A percentile compares a stretch with the other conserved stretches of the same genome.
Evolutionary conservation across 1,140 invertebrate species (phyloP).

Genomic region (Bilobella aurantiaca): DNA sequence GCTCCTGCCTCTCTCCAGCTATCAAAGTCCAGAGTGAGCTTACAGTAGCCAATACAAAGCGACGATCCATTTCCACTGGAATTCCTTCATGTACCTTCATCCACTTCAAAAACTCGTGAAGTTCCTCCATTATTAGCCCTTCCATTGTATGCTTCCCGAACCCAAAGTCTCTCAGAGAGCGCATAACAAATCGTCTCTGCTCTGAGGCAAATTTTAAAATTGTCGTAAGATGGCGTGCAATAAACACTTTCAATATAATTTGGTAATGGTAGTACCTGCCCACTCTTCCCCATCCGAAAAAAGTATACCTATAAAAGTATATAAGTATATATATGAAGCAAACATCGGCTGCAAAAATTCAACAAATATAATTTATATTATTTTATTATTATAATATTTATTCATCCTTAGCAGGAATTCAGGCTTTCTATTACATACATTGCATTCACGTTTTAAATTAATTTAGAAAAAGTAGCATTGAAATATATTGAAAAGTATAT

Average conservation of each 20-base stretch:
- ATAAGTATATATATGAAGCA: too few relatives aligned
- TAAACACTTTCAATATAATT: neutral
- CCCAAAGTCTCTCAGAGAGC: conserved; percentile 14
- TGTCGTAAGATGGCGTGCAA: neutral
- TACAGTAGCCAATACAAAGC: conserved; percentile 44
- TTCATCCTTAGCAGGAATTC: too few relatives aligned
- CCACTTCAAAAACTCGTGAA: conserved; percentile 10
- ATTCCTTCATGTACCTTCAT: neutral
- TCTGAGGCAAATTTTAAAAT: neutral
- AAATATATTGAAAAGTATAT: too few relatives aligned
- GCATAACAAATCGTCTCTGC: conserved; percentile 18
- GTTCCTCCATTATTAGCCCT: conserved; percentile 10
- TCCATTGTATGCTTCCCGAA: conserved; percentile 20
- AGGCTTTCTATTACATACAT: too few relatives aligned
- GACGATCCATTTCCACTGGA: neutral
- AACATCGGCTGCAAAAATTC: too few relatives aligned
- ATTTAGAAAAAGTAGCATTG: too few relatives aligned
- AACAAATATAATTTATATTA: too few relatives aligned
- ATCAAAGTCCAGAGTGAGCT: conserved; percentile 79
- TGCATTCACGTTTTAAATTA: too few relatives aligned
- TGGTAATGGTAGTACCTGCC: neutral
- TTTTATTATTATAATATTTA: too few relatives aligned
- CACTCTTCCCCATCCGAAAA: neutral
- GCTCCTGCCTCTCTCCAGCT: conserved; percentile 54
- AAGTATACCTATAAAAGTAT: too few relatives aligned